phyloP scores from a whole-genome alignment of 2,113 vertebrate species.

The Deroptyus accipitrinus region DNA sequence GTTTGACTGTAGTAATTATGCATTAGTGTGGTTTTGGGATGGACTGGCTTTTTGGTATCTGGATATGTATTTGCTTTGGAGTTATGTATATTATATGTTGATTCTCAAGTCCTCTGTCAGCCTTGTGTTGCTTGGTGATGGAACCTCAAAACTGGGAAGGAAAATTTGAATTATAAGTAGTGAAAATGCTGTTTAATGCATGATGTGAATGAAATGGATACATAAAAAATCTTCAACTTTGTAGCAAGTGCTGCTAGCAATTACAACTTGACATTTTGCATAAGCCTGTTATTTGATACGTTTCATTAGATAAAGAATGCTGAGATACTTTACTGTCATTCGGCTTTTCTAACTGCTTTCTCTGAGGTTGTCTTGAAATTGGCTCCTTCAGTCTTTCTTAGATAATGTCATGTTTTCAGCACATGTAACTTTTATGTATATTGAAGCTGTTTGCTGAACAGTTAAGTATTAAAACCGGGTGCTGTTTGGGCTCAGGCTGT shows the following conservation, averaged over 20 bases:
- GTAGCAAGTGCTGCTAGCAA: not conserved
- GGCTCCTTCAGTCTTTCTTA: not conserved
- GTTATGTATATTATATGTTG: not conserved
- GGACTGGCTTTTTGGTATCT: not conserved
- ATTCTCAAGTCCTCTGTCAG: not conserved
- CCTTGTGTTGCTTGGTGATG: not conserved
- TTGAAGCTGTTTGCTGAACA: not conserved
- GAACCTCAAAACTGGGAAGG: not conserved
- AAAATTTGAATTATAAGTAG: not conserved
- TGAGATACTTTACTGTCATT: not conserved
- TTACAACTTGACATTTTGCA: not conserved
- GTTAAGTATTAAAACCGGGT: not conserved
- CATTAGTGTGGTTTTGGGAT: not conserved
- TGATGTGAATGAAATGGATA: not conserved
- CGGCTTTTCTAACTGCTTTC: not conserved
- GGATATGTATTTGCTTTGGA: not conserved
- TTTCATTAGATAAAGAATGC: not conserved
- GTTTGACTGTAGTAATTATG: not conserved
- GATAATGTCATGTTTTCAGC: not conserved
- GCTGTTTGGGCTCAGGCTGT: not conserved
- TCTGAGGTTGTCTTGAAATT: not conserved
- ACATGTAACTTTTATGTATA: not conserved
- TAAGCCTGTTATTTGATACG: not conserved
- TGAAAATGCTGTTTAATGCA: not conserved
- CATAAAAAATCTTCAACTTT: not conserved